Base-by-base conservation (phyloP, 2,797 vertebrate species). In the Ctenochaetus hawaiiensis region DNA sequence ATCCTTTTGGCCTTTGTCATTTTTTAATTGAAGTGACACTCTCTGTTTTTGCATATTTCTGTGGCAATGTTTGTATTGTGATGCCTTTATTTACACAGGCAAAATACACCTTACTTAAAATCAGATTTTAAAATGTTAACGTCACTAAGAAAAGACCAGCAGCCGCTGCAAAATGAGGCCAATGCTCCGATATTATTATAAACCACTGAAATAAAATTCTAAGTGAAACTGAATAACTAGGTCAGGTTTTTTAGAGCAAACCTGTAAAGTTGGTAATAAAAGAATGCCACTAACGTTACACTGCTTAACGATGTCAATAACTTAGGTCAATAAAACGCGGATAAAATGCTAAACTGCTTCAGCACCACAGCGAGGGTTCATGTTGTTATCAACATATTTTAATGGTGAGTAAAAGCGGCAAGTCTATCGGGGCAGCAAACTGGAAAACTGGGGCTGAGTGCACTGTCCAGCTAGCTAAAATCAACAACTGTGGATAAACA, bases 401-500 rank as follows among this genome's bases (percentile, higher is more conserved):
- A 1, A 43, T 0, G 0, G 49, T 22, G 62, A 16, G 49, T 56
- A 17, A 23, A 79, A 80, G 13, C 6, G 16, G 1, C 0, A 11
- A 6, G 23, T 68, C 0, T 14, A 41, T 16, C 2, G 8, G 39
- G 4, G 9, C 59, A 51, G 4, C 13, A 67, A 43, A 37, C 16
- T 41, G 12, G 12, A 60, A 47, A 59, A 51, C 9, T 23, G 23
- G 20, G n/a, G 6, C n/a, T 56, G 14, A 16, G 26, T 18, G 67
- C 1, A 47, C 26, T 9, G 56, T 52, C 26, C 51, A 52, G 39
- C n/a, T 17, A 53, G 62, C 69, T 62, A 61, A 72, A 18, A 76
- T 62, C 44, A 84, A 72, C 78, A 72, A 64, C 72, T 70, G 39
- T 26, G 63, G 77, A 82, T 76, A 88, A 89, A 89, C 65, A 82